Base-by-base conservation (phyloP, 2,797 vertebrate genomes). In the Propithecus perrieri region DNA sequence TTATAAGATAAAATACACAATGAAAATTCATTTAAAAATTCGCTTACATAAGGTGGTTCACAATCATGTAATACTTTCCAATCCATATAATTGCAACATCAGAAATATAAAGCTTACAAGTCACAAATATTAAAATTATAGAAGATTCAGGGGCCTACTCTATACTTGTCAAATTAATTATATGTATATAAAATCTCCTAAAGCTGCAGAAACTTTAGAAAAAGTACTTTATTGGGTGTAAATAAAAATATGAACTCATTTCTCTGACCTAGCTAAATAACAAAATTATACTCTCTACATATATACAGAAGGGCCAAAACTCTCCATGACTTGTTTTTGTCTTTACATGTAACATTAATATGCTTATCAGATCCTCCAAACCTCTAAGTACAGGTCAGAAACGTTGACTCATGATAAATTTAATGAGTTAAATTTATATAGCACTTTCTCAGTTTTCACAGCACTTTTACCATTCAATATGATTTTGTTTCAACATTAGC, bases 1-100 rank as follows among this genome's bases (percentile, higher is more conserved):
- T 98, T 98, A 98, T 95, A 96, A 98, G 97, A 98, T 86, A 98
- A 97, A 98, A 97, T 57, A 95, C 78, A 97, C 85, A 98, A 96
- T 90, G 86, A 90, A 98, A 98, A 97, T 94, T 98, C 84, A 98
- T 98, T 93, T 96, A 95, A 97, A 98, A 98, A 92, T 96, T 98
- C 97, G 81, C 97, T 98, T 98, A 98, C 91, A 96, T 98, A 98
- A 98, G 83, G 79, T 94, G 92, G 96, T 97, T 97, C 61, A 2
- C 81, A 93, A 69, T 69, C 92, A 69, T 92, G 59, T 97, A 98
- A 98, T 98, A 97, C 79, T 95, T 98, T 98, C 71, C 86, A 97
- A 97, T 67, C 50, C 67, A 57, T 59, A 78, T 93, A 98, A 97
- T 95, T 89, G 30, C 91, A 96, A 89, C 48, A 92, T 78, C 87